These are phyloP conservation scores for Neodiprion pinetum DNA, from an alignment of 1,140 invertebrate species.

Conservation along the genomic window DNA sequence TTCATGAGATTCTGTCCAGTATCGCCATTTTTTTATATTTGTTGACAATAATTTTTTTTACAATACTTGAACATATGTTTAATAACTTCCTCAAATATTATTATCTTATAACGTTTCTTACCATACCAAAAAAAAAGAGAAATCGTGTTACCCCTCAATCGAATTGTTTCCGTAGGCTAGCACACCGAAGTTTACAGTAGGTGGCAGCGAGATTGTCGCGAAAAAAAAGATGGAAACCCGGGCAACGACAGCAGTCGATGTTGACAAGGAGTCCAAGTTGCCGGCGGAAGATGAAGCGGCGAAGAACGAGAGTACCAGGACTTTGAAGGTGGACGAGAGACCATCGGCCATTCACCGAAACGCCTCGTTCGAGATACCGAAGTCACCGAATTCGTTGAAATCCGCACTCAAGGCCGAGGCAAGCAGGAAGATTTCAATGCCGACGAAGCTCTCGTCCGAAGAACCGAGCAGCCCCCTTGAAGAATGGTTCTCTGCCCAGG, in stretches of 20 bases:
- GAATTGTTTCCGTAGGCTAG: too few species aligned
- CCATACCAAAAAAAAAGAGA: too few species aligned
- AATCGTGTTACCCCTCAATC: too few species aligned
- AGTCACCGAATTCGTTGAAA: conserved; percentile 5
- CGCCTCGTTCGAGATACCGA: conserved; percentile 6
- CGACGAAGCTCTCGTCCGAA: conserved; percentile 34
- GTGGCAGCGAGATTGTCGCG: not conserved
- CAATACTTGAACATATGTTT: too few species aligned
- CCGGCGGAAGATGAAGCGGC: not conserved
- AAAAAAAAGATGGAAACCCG: not conserved
- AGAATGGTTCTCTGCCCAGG: conserved; percentile 15
- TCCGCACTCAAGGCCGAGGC: conserved; percentile 31
- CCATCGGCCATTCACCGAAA: not conserved
- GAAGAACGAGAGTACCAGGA: not conserved
- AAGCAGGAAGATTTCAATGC: conserved; percentile 41
- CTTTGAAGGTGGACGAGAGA: not conserved
- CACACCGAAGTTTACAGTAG: conserved; percentile 7
- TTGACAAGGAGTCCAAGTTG: not conserved
- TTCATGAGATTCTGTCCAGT: too few species aligned
- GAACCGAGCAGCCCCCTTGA: conserved; percentile 6
- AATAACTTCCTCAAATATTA: too few species aligned
- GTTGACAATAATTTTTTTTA: too few species aligned
- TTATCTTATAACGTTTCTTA: too few species aligned
- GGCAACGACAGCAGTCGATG: not conserved
- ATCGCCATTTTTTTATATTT: too few species aligned